Conservation (phyloP, 1,140 invertebrate genomes). For the Nebria ingens region DNA sequence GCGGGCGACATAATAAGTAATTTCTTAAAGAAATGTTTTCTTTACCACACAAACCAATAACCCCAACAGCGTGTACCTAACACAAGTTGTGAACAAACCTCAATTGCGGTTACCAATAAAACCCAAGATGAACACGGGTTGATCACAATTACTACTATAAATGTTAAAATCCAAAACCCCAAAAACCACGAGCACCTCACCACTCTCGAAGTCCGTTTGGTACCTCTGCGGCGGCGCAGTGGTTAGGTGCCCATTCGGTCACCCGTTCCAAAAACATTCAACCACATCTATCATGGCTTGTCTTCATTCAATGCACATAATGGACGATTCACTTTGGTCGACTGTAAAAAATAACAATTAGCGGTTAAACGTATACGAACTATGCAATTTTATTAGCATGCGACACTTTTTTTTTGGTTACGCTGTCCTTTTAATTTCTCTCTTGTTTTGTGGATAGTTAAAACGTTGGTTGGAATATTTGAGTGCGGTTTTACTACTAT, state of each 20-base stretch:
- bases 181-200: conserved; percentile 7
- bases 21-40: too few species aligned
- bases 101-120: neutral
- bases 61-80: neutral
- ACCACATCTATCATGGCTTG: neutral
- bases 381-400: neutral
- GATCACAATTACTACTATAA: neutral
- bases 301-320: neutral
- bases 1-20: too few species aligned
- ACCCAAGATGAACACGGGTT: conserved; percentile 1
- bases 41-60: too few species aligned
- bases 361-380: neutral
- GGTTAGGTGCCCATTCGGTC: neutral
- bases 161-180: conserved; percentile 6
- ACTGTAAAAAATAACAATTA: conserved; percentile 2
- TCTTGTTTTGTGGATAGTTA: too few species aligned
- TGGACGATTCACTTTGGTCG: neutral
- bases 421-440: too few species aligned
- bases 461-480: too few species aligned
- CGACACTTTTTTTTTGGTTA: neutral
- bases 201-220: too few species aligned
- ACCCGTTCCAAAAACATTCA: too few species aligned
- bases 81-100: conserved; percentile 1
- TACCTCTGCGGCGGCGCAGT: neutral
- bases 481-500: too few species aligned